These are phyloP conservation scores for Drosophila pegasa DNA, from an alignment of 2,888 invertebrate species.

Conservation along the genomic window DNA sequence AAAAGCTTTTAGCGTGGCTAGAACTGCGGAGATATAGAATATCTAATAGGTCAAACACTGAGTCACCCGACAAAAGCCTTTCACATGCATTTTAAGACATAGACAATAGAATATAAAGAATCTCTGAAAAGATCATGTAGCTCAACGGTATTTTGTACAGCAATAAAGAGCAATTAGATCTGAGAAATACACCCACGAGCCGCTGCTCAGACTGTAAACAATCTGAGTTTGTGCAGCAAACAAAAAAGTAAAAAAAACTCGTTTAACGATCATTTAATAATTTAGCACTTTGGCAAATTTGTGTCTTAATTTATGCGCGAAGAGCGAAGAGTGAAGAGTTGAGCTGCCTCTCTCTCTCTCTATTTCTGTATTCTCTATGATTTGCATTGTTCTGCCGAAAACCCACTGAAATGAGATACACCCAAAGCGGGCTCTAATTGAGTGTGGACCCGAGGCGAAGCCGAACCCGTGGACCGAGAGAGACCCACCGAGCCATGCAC, in stretches of 20 bases:
- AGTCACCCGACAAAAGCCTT: conserved; percentile 11
- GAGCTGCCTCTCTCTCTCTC: neutral
- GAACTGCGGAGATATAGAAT: neutral
- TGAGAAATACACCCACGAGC: conserved; percentile 38
- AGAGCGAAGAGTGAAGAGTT: conserved; percentile 23
- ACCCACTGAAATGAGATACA: conserved; percentile 5
- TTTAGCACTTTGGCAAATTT: conserved; percentile 73
- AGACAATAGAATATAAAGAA: conserved; percentile 2
- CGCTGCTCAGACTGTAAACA: conserved; percentile 2
- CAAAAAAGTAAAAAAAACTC: conserved; percentile 40
- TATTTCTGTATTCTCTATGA: neutral
- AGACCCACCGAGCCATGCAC: conserved; percentile 39
- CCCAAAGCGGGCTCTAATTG: conserved; percentile 26
- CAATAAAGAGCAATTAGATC: conserved; percentile 9
- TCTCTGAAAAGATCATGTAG: neutral
- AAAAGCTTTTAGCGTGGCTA: conserved; percentile 14
- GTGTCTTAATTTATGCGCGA: conserved; percentile 62
- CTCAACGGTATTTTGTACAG: conserved; percentile 6
- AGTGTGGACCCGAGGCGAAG: conserved; percentile 24
- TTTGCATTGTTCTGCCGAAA: conserved; percentile 32
- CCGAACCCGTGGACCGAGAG: conserved; percentile 15
- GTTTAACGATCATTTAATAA: conserved; percentile 75
- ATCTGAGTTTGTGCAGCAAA: conserved; percentile 25
- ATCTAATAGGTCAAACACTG: conserved; percentile 3
- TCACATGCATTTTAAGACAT: neutral